phyloP scores from a whole-genome alignment of 2,888 invertebrate genomes.

The Oligia strigilis region DNA sequence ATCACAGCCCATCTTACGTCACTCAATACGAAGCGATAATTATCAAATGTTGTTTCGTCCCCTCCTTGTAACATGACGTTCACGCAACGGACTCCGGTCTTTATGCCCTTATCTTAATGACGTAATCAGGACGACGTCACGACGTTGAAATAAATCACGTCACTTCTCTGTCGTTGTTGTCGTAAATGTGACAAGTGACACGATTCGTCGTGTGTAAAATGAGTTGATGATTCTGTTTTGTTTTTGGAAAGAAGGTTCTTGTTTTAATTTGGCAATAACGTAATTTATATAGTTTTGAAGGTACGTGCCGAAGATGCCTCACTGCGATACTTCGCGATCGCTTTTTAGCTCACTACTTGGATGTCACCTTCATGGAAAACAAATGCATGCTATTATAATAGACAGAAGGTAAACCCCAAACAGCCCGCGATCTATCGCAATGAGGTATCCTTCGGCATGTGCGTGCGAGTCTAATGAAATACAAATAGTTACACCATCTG shows the following conservation, averaged over 20 bases:
- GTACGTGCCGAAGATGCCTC: too few relatives aligned
- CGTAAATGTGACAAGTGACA: constrained; percentile 38
- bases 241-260: background rate
- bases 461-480: too few relatives aligned
- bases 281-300: too few relatives aligned
- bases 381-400: too few relatives aligned
- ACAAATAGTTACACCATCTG: background rate
- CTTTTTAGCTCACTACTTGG: too few relatives aligned
- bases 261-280: too few relatives aligned
- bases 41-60: constrained; percentile 43
- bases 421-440: too few relatives aligned
- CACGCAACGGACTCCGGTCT: constrained; percentile 37
- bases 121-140: constrained; percentile 56
- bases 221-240: constrained; percentile 18
- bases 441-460: too few relatives aligned
- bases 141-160: constrained; percentile 54
- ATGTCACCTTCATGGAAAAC: too few relatives aligned
- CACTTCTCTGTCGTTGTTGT: constrained; percentile 30
- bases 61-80: constrained; percentile 7
- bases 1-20: constrained; percentile 35
- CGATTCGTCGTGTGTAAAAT: constrained; percentile 32
- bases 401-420: too few relatives aligned
- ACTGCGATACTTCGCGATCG: too few relatives aligned
- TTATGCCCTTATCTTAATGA: constrained; percentile 61
- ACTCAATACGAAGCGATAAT: constrained; percentile 42